Conservation (phyloP, 1,140 invertebrate genomes). For the Drosophila leontia region DNA sequence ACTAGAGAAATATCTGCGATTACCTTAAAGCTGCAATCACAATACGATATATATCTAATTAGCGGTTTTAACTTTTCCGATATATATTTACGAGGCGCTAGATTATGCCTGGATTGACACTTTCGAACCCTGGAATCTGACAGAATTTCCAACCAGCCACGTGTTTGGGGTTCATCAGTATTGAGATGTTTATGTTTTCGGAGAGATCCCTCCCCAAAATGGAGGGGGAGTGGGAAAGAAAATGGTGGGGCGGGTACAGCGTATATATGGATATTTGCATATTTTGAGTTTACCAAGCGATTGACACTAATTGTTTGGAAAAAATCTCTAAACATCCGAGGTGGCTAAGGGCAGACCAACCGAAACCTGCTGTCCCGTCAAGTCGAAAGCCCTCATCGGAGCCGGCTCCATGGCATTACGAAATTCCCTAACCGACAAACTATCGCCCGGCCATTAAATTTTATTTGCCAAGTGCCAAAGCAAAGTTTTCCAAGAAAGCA, state of each 20-base stretch:
- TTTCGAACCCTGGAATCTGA: background rate
- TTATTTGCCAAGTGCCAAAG: conserved; percentile 39
- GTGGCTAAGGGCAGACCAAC: conserved; percentile 49
- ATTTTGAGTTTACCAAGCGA: conserved; percentile 77
- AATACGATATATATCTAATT: conserved; percentile 4
- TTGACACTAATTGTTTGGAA: conserved; percentile 81
- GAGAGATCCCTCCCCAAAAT: conserved; percentile 12
- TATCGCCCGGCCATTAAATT: conserved; percentile 48
- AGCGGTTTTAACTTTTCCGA: background rate
- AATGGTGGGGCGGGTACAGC: conserved; percentile 18
- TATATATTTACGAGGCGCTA: conserved; percentile 8
- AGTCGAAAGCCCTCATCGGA: conserved; percentile 50
- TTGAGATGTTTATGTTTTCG: conserved; percentile 26
- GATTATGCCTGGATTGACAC: conserved; percentile 3
- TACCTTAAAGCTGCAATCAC: conserved; percentile 2
- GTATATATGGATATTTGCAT: conserved; percentile 69
- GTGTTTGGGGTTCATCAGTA: conserved; percentile 12
- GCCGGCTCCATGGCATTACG: conserved; percentile 50
- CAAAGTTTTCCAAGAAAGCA: conserved; percentile 48
- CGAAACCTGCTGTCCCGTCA: conserved; percentile 23
- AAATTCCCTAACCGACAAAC: conserved; percentile 48
- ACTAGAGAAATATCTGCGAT: conserved; percentile 1
- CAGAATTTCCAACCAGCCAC: conserved; percentile 12
- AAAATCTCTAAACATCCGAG: conserved; percentile 60
- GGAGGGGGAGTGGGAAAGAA: background rate